Evolutionary conservation across 2,888 invertebrate genomes (phyloP).

Genomic region (Chaetoderma sp.): DNA sequence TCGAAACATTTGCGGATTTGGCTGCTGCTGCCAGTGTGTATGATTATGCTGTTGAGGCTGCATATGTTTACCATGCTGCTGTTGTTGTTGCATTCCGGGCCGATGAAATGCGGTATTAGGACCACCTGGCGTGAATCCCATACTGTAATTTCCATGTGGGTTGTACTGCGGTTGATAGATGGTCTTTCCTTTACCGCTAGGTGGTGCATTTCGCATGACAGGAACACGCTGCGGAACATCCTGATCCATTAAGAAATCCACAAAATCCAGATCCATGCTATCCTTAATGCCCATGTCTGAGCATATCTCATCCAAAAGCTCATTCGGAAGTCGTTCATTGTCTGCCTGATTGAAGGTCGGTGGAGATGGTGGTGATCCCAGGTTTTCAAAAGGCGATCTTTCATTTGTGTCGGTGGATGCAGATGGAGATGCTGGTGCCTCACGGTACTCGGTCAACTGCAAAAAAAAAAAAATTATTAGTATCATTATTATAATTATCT

Average conservation of each 20-base stretch:
- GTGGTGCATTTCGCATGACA: too few species aligned
- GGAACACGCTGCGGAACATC: neutral
- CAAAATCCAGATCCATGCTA: slow-evolving; percentile 67
- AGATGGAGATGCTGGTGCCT: slow-evolving; percentile 55
- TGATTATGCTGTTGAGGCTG: too few species aligned
- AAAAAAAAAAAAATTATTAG: slow-evolving; percentile 38
- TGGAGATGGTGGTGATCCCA: slow-evolving; percentile 47
- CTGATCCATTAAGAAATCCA: slow-evolving; percentile 58
- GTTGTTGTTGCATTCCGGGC: too few species aligned
- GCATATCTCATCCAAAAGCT: slow-evolving; percentile 67
- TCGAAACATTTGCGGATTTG: too few species aligned
- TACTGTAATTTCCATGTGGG: slow-evolving; percentile 6
- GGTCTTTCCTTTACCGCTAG: too few species aligned
- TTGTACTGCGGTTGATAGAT: too few species aligned
- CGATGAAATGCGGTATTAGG: too few species aligned
- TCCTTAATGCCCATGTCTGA: slow-evolving; percentile 68
- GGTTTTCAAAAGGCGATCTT: slow-evolving; percentile 47
- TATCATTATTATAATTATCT: too few species aligned
- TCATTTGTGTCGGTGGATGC: slow-evolving; percentile 51
- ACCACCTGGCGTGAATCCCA: neutral
- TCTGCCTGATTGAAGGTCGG: slow-evolving; percentile 46
- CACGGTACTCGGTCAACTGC: slow-evolving; percentile 63
- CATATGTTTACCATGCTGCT: too few species aligned
- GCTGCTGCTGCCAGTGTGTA: too few species aligned
- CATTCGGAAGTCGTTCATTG: slow-evolving; percentile 60